Base-by-base conservation (phyloP, 2,113 vertebrate genomes). In the Thryonomys swinderianus region DNA sequence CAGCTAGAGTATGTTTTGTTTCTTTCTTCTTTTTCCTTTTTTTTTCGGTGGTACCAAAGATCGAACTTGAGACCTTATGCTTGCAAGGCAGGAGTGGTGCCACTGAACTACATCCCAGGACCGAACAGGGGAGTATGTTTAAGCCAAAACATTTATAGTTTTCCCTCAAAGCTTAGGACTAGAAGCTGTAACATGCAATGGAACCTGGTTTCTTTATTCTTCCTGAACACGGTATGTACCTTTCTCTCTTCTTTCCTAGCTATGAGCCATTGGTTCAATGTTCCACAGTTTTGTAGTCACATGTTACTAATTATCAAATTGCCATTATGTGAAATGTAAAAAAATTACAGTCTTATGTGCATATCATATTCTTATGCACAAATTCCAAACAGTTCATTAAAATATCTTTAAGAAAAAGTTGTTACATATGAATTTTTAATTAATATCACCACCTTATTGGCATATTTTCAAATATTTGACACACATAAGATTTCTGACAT, bases 401-500 rank as follows among this genome's bases (percentile, higher is more conserved):
- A 83, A 5, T 10, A 2, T 32, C 5, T 55, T 55, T 55, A 55
- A 55, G 53, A 55, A 85, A 91, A 85, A 88, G 27, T 76, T 95
- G 71, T 1, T 51, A 40, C 40, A n/a, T 74, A 4, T 30, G 66
- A 53, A 34, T 51, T 57, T 55, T 27, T 69, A 64, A 62, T 14
- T 79, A 83, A 34, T 20, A 40, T 90, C 4, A 23, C 9, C 12
- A 1, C 90, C 40, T 69, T 51, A 5, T 45, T 80, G 87, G 0
- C 7, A 78, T 88, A 42, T 11, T 73, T 88, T 81, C 83, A 93
- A 92, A 76, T 93, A 10, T 48, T 53, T 85, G 55, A 30, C 57
- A 66, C 13, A 81, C 76, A 2, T 71, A 90, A 84, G 40, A 48
- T 78, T 40, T 14, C 30, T 34, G 3, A 82, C 16, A 80, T 64